phyloP scores from a whole-genome alignment of 2,888 invertebrate genomes.

The Drosophila formosana region DNA sequence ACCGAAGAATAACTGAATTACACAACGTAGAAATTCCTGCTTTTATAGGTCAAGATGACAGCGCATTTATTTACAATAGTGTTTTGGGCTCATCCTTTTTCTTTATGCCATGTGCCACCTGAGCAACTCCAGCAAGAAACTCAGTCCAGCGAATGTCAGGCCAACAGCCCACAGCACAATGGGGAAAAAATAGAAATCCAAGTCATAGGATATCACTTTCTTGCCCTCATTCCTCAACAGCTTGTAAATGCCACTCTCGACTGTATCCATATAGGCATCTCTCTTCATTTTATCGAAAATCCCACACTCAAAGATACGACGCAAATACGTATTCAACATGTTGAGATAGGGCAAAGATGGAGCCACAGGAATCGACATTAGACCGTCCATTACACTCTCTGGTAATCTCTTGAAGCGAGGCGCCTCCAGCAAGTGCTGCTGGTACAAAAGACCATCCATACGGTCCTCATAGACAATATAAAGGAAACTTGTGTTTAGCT shows the following conservation, averaged over 20 bases:
- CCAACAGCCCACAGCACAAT: slow-evolving; percentile 43
- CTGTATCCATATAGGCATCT: slow-evolving; percentile 45
- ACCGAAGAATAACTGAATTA: no score
- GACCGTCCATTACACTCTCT: slow-evolving; percentile 28
- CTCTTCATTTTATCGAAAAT: slow-evolving; percentile 45
- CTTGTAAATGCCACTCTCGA: slow-evolving; percentile 24
- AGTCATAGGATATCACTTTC: slow-evolving; percentile 23
- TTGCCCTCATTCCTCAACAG: slow-evolving; percentile 12
- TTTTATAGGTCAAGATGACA: no score
- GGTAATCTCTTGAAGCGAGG: slow-evolving; percentile 52
- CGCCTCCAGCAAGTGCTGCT: slow-evolving; percentile 58
- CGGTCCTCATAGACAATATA: slow-evolving; percentile 50
- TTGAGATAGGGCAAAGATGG: slow-evolving; percentile 54
- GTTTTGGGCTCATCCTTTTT: background rate
- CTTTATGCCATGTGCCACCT: slow-evolving; percentile 1
- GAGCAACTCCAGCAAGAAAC: slow-evolving; percentile 33
- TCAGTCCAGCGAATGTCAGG: slow-evolving; percentile 26
- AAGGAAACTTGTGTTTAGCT: slow-evolving; percentile 45
- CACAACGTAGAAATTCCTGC: no score
- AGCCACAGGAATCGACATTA: slow-evolving; percentile 41
- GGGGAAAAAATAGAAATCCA: slow-evolving; percentile 54
- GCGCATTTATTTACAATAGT: no score
- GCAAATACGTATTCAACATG: slow-evolving; percentile 53
- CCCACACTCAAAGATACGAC: slow-evolving; percentile 57
- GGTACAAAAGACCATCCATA: slow-evolving; percentile 48